Base-by-base conservation (phyloP, 2,113 vertebrate species). In the Sorex fumeus region DNA sequence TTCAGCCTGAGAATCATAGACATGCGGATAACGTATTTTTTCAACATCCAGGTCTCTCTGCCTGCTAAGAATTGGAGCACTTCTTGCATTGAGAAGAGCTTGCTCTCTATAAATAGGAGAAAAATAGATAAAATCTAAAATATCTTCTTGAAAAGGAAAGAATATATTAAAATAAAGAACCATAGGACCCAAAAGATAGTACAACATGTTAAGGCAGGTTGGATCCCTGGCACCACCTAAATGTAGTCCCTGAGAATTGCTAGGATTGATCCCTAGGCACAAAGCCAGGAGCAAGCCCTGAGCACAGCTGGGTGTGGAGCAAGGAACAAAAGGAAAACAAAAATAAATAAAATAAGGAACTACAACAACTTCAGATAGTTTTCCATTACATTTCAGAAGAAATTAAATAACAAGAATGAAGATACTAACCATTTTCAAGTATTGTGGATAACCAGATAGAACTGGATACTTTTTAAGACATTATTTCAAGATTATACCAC, bases 1-100 rank as follows among this genome's bases (percentile, higher is more conserved):
- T 97, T 99, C 99, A n/a, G 98, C 98, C 72, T 98, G 98, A 88
- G 98, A 96, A 97, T 99, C 99, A 88, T 99, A 99, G 89, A 99
- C 99, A 81, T 99, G 98, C 0, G 99, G 99, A 94, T 99, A 99
- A 72, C 93, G 98, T 85, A 99, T 97, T 76, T 98, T 98, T 95
- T 99, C 98, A 0, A 98, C 96, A 11, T 98, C 98, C 4, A 34
- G 32, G 32, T 98, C 98, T 95, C 98, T 97, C 15, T 99, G 98
- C 57, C 98, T 98, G 69, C 96, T 78, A 43, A 99, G 94, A 47
- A 99, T 91, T 0, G 99, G 99, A 43, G 98, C 96, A 3, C 64
- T 98, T 12, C 98, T 98, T 84, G 99, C 99, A 16, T 97, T 99
- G 96, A 98, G 74, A 96, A 99, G 98, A 1, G 99, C 98, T 66